These are phyloP conservation scores for Dendrolimus punctatus DNA, from an alignment of 1,140 invertebrate genomes.

Conservation along the genomic window DNA sequence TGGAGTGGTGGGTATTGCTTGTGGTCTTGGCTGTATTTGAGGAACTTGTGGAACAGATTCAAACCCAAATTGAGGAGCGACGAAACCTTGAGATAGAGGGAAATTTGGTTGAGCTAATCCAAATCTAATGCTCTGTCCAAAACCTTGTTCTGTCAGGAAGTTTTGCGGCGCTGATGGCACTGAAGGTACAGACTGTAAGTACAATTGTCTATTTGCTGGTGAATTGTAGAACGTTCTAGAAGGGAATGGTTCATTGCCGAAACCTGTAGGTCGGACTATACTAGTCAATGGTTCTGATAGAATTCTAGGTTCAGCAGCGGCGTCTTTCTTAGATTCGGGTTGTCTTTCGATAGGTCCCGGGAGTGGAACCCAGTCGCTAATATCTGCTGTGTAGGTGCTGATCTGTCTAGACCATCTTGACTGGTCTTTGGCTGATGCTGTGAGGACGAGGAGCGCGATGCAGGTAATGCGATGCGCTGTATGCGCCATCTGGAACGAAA, in stretches of 20 bases:
- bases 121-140: constrained; percentile 51
- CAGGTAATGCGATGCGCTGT: constrained; percentile 36
- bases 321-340: constrained; percentile 43
- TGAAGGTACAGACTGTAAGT: constrained; percentile 47
- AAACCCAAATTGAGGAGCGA: constrained; percentile 41
- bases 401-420: constrained; percentile 70
- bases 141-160: constrained; percentile 52
- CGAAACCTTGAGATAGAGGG: constrained; percentile 57
- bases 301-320: constrained; percentile 65
- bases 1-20: constrained; percentile 23
- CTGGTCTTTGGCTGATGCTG: constrained; percentile 64
- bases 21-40: constrained; percentile 33
- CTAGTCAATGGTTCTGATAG: constrained; percentile 67
- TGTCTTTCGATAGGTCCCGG: constrained; percentile 37
- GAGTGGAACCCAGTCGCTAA: constrained; percentile 61
- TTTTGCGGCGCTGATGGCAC: constrained; percentile 58
- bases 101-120: constrained; percentile 47
- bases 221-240: constrained; percentile 40
- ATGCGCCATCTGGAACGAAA: constrained; percentile 49
- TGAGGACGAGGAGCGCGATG: constrained; percentile 60
- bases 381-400: constrained; percentile 58
- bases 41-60: constrained; percentile 36
- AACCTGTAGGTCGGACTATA: constrained; percentile 48
- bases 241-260: constrained; percentile 48
- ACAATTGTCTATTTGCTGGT: constrained; percentile 52